phyloP scores from a whole-genome alignment of 1,140 invertebrate species.

The Oedothorax gibbosus region DNA sequence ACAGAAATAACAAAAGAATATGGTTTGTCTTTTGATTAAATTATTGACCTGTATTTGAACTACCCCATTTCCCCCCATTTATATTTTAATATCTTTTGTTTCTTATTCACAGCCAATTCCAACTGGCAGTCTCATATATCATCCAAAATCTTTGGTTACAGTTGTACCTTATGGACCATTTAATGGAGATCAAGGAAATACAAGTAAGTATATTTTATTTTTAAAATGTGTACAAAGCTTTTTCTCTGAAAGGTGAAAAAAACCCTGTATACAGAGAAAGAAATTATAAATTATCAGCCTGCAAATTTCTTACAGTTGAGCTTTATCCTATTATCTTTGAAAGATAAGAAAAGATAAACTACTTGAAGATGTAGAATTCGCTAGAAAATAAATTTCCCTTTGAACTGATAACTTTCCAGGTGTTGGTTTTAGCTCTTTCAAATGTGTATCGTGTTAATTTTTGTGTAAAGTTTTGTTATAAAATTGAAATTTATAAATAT shows the following conservation, averaged over 20 bases:
- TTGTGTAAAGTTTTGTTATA: too few relatives aligned
- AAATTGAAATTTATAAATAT: too few relatives aligned
- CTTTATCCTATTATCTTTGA: neutral
- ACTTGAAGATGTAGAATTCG: neutral
- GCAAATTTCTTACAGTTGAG: neutral
- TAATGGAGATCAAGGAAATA: conserved; percentile 9
- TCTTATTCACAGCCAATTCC: conserved; percentile 11
- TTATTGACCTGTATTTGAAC: neutral
- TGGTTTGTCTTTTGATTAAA: neutral
- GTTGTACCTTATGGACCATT: conserved; percentile 40
- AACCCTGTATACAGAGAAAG: too few relatives aligned
- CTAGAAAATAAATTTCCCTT: neutral
- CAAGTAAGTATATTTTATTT: conserved; percentile 14
- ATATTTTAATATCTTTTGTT: neutral
- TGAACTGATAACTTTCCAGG: too few relatives aligned
- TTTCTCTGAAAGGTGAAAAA: too few relatives aligned
- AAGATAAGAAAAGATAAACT: neutral
- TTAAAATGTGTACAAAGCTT: neutral
- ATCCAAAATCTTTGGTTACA: conserved; percentile 30
- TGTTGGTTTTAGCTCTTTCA: too few relatives aligned
- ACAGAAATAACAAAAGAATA: neutral
- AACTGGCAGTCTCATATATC: conserved; percentile 40
- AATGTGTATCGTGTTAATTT: too few relatives aligned
- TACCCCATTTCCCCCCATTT: neutral
- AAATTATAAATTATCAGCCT: neutral